These are phyloP conservation scores for Lepidochitona cinerea DNA, from an alignment of 2,888 invertebrate species.

Conservation along the genomic window DNA sequence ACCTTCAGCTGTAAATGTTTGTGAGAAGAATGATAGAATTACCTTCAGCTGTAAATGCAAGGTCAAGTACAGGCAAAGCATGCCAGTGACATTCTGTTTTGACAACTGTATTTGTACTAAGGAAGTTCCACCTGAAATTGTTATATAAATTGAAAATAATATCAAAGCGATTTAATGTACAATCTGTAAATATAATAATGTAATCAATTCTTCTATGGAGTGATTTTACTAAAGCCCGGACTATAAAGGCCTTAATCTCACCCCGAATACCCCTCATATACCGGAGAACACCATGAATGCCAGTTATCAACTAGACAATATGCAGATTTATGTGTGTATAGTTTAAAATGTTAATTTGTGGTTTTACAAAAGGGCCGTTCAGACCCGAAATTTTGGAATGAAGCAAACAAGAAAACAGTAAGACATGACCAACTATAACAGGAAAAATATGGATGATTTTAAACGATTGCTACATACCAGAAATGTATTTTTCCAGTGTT, in stretches of 20 bases:
- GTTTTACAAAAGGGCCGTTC: too few species aligned
- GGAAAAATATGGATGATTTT: too few species aligned
- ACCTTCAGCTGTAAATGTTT: too few species aligned
- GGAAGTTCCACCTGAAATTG: slow-evolving; percentile 52
- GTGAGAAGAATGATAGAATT: slow-evolving; percentile 20
- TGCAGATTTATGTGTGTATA: neutral
- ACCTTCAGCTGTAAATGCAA: slow-evolving; percentile 78
- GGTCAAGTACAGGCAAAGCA: slow-evolving; percentile 78
- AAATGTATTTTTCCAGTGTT: slow-evolving; percentile 77
- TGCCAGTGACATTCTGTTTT: slow-evolving; percentile 83
- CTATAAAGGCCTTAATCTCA: neutral
- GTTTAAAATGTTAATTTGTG: neutral
- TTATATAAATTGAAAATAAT: slow-evolving; percentile 14
- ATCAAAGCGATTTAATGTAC: too few species aligned
- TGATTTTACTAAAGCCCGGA: neutral
- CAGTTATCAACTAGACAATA: neutral
- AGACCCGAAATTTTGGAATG: too few species aligned
- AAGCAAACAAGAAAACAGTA: too few species aligned
- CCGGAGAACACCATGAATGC: neutral
- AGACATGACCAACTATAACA: too few species aligned
- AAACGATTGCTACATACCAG: slow-evolving; percentile 76
- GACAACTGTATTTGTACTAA: slow-evolving; percentile 45
- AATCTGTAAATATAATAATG: too few species aligned
- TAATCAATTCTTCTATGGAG: too few species aligned
- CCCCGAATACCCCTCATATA: neutral